A percentile compares a stretch with the other conserved stretches of the same genome.
Evolutionary conservation across 1,140 invertebrate genomes (phyloP).

Genomic region (Leucophenga varia): DNA sequence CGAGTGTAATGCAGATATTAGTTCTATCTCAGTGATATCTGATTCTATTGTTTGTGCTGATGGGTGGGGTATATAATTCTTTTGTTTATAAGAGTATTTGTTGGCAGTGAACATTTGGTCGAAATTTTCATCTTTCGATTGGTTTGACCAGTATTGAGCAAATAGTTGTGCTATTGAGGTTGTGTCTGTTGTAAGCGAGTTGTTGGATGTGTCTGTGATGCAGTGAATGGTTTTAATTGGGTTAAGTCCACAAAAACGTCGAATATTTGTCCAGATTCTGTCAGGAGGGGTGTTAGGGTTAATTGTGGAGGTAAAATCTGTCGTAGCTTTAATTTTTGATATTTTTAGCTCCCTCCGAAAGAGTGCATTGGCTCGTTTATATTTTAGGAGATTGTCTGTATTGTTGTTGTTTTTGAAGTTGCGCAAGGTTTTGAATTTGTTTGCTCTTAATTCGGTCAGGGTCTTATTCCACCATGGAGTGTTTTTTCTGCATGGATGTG

Average conservation of each 20-base stretch:
- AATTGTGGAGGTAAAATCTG: not conserved
- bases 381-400: not conserved
- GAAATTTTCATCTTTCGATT: no score
- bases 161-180: no score
- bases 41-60: no score
- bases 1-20: no score
- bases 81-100: no score
- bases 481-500: not conserved
- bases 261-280: conserved; percentile 7
- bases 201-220: no score
- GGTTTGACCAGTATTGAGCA: no score
- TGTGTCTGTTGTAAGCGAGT: no score
- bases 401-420: conserved; percentile 3
- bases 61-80: no score
- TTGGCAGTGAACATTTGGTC: no score
- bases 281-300: not conserved
- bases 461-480: conserved; percentile 3
- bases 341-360: conserved; percentile 4
- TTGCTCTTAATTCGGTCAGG: conserved; percentile 2
- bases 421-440: not conserved
- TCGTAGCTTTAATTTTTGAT: not conserved
- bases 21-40: no score
- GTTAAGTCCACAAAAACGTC: conserved; percentile 1
- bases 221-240: conserved; percentile 6
- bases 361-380: conserved; percentile 7